phyloP scores from a whole-genome alignment of 2,113 vertebrate genomes.

The Phrynosoma blainvillii region DNA sequence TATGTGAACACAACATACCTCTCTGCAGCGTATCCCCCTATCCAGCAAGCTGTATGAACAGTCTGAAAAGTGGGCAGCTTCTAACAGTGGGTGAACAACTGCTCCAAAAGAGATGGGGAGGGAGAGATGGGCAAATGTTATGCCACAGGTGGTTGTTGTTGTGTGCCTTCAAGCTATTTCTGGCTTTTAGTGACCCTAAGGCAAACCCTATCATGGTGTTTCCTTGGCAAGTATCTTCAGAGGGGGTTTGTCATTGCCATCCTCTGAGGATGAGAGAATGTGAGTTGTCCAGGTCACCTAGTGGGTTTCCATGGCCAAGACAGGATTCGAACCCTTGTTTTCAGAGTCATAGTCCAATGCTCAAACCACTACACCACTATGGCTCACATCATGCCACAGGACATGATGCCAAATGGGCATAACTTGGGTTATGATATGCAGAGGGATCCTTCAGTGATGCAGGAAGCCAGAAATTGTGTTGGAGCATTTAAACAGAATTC shows the following conservation, averaged over 20 bases:
- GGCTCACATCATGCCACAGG: neutral
- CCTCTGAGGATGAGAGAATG: no score
- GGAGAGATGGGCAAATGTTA: neutral
- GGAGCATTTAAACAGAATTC: neutral
- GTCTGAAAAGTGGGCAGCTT: neutral
- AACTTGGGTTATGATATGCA: neutral
- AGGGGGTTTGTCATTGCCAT: no score
- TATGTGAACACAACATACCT: slow-evolving; percentile 9
- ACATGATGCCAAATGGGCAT: neutral
- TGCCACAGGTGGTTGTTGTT: neutral
- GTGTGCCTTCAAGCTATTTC: no score
- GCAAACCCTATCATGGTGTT: no score
- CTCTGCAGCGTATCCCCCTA: neutral
- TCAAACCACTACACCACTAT: no score
- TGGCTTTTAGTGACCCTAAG: no score
- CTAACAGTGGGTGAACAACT: neutral
- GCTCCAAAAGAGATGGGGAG: neutral
- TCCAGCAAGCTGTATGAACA: neutral
- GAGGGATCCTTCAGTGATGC: neutral
- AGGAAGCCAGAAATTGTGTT: neutral
- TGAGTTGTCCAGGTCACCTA: no score
- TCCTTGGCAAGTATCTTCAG: no score
- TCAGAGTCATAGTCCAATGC: no score
- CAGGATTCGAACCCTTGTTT: no score
- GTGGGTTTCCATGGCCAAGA: no score